These are phyloP conservation scores for Esox niger DNA, from an alignment of 2,113 vertebrate species.

Conservation along the genomic window DNA sequence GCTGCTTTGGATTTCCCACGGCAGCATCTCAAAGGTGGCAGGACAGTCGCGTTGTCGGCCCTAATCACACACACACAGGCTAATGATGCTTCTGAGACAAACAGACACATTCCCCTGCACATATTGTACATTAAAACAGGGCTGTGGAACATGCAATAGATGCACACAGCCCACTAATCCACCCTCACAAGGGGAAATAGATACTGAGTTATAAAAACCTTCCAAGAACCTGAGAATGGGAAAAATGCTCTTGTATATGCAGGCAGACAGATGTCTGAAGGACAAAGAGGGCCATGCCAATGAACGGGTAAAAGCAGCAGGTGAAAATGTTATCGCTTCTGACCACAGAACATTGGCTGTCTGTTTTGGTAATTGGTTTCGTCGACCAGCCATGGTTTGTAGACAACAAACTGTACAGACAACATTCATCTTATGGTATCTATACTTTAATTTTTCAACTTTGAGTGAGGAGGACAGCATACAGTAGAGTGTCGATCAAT, in stretches of 20 bases:
- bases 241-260: not conserved
- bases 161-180: conserved; percentile 7
- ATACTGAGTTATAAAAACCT: not conserved
- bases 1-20: conserved; percentile 24
- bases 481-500: conserved; percentile 2
- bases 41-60: not conserved
- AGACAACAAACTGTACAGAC: too few species aligned
- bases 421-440: too few species aligned
- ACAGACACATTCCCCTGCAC: conserved; percentile 35
- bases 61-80: conserved; percentile 15
- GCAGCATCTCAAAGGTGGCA: conserved; percentile 23
- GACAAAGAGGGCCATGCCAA: too few species aligned
- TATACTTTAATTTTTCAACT: too few species aligned
- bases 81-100: conserved; percentile 38
- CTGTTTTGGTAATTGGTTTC: too few species aligned
- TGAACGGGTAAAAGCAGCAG: too few species aligned
- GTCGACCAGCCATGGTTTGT: too few species aligned
- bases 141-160: conserved; percentile 27
- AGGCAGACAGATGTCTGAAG: not conserved
- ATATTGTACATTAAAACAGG: conserved; percentile 35
- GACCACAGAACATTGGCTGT: too few species aligned
- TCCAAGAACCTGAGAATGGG: not conserved
- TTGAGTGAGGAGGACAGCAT: not conserved
- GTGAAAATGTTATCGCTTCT: too few species aligned
- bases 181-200: not conserved